A percentile compares a stretch with the other conserved stretches of the same genome.
Conservation (phyloP, 2,797 vertebrate genomes). For the Mormyrus proboscirostris region DNA sequence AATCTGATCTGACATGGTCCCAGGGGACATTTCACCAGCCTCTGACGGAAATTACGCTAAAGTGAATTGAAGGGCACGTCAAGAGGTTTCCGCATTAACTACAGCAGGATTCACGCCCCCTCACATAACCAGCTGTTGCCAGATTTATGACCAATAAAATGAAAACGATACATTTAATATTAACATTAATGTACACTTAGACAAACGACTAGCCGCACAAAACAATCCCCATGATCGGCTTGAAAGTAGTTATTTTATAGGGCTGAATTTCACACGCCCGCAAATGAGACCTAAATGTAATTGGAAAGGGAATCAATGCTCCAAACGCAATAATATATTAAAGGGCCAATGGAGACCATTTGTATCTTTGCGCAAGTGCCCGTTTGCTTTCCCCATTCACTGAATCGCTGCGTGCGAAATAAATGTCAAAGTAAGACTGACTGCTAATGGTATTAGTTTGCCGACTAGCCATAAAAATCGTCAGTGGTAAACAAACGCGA, state of each 20-base stretch:
- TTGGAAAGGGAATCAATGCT: conserved; percentile 11
- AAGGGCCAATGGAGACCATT: not conserved
- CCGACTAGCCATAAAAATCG: not conserved
- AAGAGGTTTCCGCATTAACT: not conserved
- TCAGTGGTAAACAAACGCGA: not conserved
- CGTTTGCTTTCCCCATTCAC: not conserved
- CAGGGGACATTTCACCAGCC: not conserved
- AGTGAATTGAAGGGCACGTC: conserved; percentile 9
- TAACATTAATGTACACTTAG: not conserved
- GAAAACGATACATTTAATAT: not conserved
- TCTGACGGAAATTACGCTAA: not conserved
- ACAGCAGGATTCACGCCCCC: not conserved
- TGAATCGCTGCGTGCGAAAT: not conserved
- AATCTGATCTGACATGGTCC: not conserved
- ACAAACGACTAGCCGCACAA: not conserved
- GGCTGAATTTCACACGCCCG: not conserved
- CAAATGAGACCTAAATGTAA: conserved; percentile 18
- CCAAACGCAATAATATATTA: conserved; percentile 10
- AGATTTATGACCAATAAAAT: conserved; percentile 1
- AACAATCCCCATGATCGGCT: not conserved
- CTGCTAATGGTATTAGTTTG: not conserved
- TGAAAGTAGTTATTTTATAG: not conserved
- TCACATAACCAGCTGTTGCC: not conserved
- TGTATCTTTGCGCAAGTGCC: not conserved
- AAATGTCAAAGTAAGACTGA: not conserved